Percentiles rank a stretch among this genome's conserved stretches.
These are phyloP conservation scores for Branchellion lobata DNA, from an alignment of 2,888 invertebrate genomes.

Conservation along the genomic window DNA sequence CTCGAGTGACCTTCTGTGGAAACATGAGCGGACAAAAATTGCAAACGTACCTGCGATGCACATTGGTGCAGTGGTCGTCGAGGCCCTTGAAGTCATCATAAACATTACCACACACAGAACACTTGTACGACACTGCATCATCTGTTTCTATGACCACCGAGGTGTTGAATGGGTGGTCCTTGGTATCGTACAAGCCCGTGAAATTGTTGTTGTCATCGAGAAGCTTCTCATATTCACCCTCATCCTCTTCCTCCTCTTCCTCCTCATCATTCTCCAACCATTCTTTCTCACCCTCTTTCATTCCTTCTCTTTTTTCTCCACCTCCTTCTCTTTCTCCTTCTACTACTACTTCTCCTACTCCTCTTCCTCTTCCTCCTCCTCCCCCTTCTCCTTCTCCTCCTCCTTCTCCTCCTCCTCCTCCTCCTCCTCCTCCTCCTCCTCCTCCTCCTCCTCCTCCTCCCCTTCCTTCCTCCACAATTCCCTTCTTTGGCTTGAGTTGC, in stretches of 20 bases:
- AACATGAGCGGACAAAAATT: slow-evolving; percentile 58
- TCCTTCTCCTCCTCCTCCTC: not conserved
- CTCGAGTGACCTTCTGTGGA: slow-evolving; percentile 58
- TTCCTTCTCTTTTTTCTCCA: not conserved
- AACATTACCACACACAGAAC: slow-evolving; percentile 26
- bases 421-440: not conserved
- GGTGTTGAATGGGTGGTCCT: not conserved
- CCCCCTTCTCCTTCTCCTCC: not conserved
- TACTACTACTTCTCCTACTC: not conserved
- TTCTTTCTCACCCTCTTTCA: not conserved
- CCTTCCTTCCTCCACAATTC: slow-evolving; percentile 1
- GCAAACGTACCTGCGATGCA: slow-evolving; percentile 57
- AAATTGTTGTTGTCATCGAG: slow-evolving; percentile 30
- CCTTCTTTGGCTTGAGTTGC: slow-evolving; percentile 42
- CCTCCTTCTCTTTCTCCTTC: not conserved
- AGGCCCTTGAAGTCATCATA: slow-evolving; percentile 53
- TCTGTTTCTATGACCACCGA: not conserved
- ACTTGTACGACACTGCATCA: slow-evolving; percentile 25
- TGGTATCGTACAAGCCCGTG: not conserved
- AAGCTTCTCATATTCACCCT: not conserved
- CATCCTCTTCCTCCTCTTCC: slow-evolving; percentile 3
- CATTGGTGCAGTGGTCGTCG: slow-evolving; percentile 55
- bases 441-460: not conserved
- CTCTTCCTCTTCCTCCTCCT: not conserved
- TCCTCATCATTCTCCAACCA: not conserved